Evolutionary conservation across 2,888 invertebrate genomes (phyloP).

Genomic region (Tetragonula carbonaria): DNA sequence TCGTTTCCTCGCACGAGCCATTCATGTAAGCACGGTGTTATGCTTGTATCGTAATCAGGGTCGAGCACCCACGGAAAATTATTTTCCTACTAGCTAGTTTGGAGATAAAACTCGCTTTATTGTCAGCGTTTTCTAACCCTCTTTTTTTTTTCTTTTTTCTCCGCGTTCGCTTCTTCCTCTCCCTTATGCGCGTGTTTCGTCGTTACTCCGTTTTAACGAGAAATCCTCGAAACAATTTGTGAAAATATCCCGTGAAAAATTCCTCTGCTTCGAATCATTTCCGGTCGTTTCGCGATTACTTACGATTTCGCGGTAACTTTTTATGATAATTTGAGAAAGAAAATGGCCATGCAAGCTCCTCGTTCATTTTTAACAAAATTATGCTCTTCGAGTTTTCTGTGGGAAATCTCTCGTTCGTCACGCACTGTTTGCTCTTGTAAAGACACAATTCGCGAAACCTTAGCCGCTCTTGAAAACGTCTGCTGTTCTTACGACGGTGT

Average conservation of each 20-base stretch:
- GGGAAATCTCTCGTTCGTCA: not conserved
- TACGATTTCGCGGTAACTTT: too few species aligned
- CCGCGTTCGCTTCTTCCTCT: not conserved
- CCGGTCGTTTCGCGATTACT: not conserved
- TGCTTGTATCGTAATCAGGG: conserved; percentile 67
- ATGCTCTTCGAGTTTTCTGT: not conserved
- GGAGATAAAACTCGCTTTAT: conserved; percentile 57
- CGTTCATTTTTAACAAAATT: not conserved
- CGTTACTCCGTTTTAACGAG: not conserved
- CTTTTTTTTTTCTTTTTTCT: not conserved
- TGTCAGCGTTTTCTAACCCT: conserved; percentile 13
- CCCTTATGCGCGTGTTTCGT: not conserved
- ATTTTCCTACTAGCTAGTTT: conserved; percentile 58
- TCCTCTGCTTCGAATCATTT: not conserved
- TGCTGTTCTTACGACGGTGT: not conserved
- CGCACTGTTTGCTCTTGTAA: conserved; percentile 15
- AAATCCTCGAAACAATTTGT: conserved; percentile 35
- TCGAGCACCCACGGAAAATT: conserved; percentile 65
- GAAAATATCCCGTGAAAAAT: not conserved
- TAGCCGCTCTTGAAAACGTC: not conserved
- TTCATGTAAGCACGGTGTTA: conserved; percentile 69
- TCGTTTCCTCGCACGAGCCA: conserved; percentile 66
- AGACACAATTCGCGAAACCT: not conserved
- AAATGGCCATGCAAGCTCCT: not conserved
- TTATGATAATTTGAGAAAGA: not conserved